These are phyloP conservation scores for Tragelaphus buxtoni DNA, from an alignment of 2,113 vertebrate genomes.

Conservation along the genomic window DNA sequence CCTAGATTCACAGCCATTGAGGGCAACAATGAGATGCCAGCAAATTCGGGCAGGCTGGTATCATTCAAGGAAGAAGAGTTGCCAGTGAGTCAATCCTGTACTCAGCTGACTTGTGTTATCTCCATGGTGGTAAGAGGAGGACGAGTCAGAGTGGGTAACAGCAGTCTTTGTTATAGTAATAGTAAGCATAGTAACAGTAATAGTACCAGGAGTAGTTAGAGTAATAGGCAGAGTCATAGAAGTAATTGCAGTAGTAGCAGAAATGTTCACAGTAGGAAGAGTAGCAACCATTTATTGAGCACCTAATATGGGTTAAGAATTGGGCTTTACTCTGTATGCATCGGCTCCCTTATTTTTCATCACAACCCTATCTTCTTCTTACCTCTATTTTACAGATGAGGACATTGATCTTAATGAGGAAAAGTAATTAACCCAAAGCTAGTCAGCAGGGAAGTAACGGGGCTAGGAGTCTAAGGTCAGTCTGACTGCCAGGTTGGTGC, in stretches of 20 bases:
- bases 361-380: neutral
- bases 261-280: too few species aligned
- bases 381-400: neutral
- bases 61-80: neutral
- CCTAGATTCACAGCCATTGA: neutral
- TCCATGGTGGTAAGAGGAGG: neutral
- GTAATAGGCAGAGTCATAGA: neutral
- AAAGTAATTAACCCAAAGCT: neutral
- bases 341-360: neutral
- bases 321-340: accelerated
- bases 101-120: neutral
- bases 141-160: neutral
- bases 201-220: neutral
- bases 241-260: neutral
- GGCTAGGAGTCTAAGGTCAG: neutral
- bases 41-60: neutral
- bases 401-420: neutral
- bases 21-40: too few species aligned
- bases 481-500: neutral
- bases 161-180: neutral
- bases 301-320: too few species aligned
- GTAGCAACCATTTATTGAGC: too few species aligned
- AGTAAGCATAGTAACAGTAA: neutral
- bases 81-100: neutral
- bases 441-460: neutral